A percentile compares a stretch with the other conserved stretches of the same genome.
Evolutionary conservation across 2,888 invertebrate species (phyloP).

Genomic region (Orthonychiurus folsomi): DNA sequence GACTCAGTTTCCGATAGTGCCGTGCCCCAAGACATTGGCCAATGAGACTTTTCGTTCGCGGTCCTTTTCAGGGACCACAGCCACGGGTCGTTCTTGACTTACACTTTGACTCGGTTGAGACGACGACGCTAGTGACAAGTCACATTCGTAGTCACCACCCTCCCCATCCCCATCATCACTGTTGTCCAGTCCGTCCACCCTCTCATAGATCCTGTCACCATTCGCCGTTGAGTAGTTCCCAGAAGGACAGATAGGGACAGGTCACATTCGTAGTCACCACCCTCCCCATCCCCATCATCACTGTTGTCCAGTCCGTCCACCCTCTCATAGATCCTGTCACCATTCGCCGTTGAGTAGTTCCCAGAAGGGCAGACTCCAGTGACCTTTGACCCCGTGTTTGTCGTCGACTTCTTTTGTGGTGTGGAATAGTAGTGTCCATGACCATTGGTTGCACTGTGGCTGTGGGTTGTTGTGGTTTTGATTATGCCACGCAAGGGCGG

Average conservation of each 20-base stretch:
- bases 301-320: constrained; percentile 32
- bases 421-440: constrained; percentile 6
- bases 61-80: constrained; percentile 10
- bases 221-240: neutral
- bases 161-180: constrained; percentile 31
- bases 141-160: constrained; percentile 26
- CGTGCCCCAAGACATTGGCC: constrained; percentile 30
- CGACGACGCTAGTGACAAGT: neutral
- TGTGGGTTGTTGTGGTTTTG: constrained; percentile 23
- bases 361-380: too few relatives aligned
- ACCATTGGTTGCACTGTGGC: neutral
- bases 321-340: constrained; percentile 38
- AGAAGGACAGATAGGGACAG: neutral
- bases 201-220: constrained; percentile 37
- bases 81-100: constrained; percentile 35
- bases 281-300: constrained; percentile 31
- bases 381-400: neutral
- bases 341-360: constrained; percentile 2
- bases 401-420: neutral
- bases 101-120: constrained; percentile 15
- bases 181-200: constrained; percentile 31
- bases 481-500: constrained; percentile 13
- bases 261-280: constrained; percentile 24
- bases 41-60: neutral
- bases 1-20: constrained; percentile 39